Conservation (phyloP, 2,113 vertebrate genomes). For the Pteruthius melanotis region DNA sequence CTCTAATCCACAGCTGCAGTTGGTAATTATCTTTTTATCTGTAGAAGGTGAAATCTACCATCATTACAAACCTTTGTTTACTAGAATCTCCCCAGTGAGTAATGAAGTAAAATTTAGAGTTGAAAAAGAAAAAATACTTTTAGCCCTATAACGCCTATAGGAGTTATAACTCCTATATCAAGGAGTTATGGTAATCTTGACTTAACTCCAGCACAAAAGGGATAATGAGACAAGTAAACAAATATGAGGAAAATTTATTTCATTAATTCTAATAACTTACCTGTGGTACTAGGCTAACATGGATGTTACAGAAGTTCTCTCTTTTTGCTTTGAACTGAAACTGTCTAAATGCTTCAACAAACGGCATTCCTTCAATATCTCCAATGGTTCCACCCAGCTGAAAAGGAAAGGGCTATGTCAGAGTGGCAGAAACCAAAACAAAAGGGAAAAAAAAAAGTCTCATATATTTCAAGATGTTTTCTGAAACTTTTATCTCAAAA, state of each 20-base stretch:
- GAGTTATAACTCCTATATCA: no score
- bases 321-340: conserved; percentile 82
- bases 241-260: neutral
- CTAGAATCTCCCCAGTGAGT: neutral
- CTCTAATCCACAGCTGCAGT: neutral
- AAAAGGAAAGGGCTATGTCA: conserved; percentile 1
- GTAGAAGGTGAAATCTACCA: neutral
- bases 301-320: conserved; percentile 82
- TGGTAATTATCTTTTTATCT: neutral
- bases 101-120: neutral
- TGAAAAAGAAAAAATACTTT: neutral
- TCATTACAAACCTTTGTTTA: neutral
- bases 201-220: neutral
- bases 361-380: conserved; percentile 83
- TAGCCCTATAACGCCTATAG: neutral
- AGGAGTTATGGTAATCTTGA: neutral
- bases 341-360: conserved; percentile 81
- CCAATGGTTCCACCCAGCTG: conserved; percentile 82
- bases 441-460: neutral
- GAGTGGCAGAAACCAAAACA: neutral
- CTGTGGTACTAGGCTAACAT: conserved; percentile 82
- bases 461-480: neutral
- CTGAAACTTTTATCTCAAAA: neutral
- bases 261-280: conserved; percentile 38
- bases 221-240: neutral